These are phyloP conservation scores for Propithecus deckenii DNA, from an alignment of 2,797 vertebrate genomes.

Conservation along the genomic window DNA sequence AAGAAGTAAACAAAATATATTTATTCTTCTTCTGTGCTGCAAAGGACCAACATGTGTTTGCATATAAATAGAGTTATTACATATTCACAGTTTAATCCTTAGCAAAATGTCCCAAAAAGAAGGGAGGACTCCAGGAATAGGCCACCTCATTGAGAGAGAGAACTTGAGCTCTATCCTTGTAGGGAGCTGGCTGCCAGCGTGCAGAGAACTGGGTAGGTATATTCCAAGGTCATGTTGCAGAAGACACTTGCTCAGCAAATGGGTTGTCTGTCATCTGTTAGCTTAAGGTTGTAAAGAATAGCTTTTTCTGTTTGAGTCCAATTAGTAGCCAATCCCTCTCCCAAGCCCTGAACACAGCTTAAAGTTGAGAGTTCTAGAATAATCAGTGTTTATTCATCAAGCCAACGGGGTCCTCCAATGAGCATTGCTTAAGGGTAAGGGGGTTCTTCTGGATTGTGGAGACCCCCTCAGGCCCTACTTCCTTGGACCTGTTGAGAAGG, in stretches of 20 bases:
- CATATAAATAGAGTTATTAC: slow-evolving; percentile 22
- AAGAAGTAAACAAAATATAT: slow-evolving; percentile 20
- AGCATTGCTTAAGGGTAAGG: slow-evolving; percentile 47
- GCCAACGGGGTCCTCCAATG: slow-evolving; percentile 40
- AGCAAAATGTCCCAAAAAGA: not conserved
- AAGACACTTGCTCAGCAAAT: slow-evolving; percentile 70
- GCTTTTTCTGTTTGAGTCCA: slow-evolving; percentile 35
- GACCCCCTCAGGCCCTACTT: slow-evolving; percentile 47
- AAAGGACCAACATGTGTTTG: not conserved
- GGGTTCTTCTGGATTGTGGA: slow-evolving; percentile 50
- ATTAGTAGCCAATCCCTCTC: slow-evolving; percentile 39
- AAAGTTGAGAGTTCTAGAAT: not conserved
- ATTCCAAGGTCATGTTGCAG: slow-evolving; percentile 60
- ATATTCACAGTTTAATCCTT: slow-evolving; percentile 55
- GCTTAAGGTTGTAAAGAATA: slow-evolving; percentile 69
- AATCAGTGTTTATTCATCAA: not conserved
- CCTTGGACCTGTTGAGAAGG: slow-evolving; percentile 61
- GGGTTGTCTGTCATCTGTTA: slow-evolving; percentile 76
- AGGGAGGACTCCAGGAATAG: not conserved
- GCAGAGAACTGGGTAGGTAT: not conserved
- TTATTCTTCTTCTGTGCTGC: not conserved
- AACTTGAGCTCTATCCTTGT: not conserved
- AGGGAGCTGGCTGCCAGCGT: not conserved
- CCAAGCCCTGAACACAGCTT: not conserved
- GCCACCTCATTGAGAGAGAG: not conserved